Base-by-base conservation (phyloP, 2,113 vertebrate species). In the Phoxinus phoxinus region DNA sequence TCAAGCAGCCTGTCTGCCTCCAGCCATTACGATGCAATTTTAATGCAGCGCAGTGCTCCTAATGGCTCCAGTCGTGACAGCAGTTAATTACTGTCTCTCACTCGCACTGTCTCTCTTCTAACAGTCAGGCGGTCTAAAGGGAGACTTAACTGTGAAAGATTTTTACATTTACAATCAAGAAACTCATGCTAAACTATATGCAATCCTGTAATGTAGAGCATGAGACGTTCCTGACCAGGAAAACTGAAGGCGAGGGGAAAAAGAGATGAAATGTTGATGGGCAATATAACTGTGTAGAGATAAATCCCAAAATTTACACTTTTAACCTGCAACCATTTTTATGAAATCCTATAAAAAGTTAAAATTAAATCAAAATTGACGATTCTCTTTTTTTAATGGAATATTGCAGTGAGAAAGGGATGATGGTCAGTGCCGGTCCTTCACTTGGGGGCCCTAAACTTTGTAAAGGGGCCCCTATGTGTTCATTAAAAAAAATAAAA, bases 21-120 rank as follows among this genome's bases (percentile, higher is more conserved):
- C 63, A 69, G 63, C 46, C 80, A 65, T 67, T 82, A 48, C 17
- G 27, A 82, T 82, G 63, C 41, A 69, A 67, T 65, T 82, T 82
- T 82, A 82, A 82, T 69, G 80, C 2, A 67, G 79, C 5, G 15
- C 79, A 15, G 59, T 27, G 41, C 41, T 19, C 15, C 37, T 80
- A 80, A 80, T 63, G 78, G 61, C 44, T 82, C 25, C 19, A n/a
- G 80, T 53, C 44, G 1, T 46, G n/a, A 63, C 63, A 21, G 37
- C 7, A 35, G 44, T 69, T 81, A 81, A 81, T 81, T 81, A 81
- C 11, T 41, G 25, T 65, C 37, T 81, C n/a, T 65, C 23, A 35
- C 17, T 67, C 17, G 1, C 61, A 51, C 61, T 32, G 1, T 2
- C 79, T 81, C 56, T 81, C 15, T 30, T 44, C 10, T 2, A 59